These are phyloP conservation scores for Mesorhabditis spiculigera DNA, from an alignment of 2,888 invertebrate genomes.

Conservation along the genomic window DNA sequence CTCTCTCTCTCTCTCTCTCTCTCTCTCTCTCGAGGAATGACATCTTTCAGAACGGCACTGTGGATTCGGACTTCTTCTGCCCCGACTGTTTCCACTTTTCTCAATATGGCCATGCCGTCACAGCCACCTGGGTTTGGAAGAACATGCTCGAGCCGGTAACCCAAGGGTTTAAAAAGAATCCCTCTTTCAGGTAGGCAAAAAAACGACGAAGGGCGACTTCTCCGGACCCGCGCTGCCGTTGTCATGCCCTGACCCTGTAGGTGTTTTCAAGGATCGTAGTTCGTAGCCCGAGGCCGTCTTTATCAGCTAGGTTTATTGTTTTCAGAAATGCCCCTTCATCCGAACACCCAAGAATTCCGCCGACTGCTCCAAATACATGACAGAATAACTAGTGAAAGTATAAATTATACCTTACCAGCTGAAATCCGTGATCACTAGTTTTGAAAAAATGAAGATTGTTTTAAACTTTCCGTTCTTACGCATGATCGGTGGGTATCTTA, in stretches of 20 bases:
- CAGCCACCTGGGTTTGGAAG: conserved; percentile 42
- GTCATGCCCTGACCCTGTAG: conserved; percentile 39
- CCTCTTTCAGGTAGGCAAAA: conserved; percentile 13
- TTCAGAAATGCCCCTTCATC: conserved; percentile 41
- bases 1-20: too few relatives aligned
- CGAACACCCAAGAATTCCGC: conserved; percentile 34
- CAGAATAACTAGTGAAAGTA: background rate
- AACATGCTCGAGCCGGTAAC: conserved; percentile 42
- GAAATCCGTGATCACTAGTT: too few relatives aligned
- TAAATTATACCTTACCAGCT: too few relatives aligned
- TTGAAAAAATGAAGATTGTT: too few relatives aligned
- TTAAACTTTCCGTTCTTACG: too few relatives aligned
- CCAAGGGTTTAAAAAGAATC: too few relatives aligned
- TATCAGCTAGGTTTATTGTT: background rate
- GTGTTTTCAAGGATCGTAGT: conserved; percentile 3
- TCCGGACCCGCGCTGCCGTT: conserved; percentile 27
- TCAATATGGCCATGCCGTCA: conserved; percentile 43
- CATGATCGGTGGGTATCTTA: too few relatives aligned
- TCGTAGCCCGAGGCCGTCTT: background rate
- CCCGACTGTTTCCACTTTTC: conserved; percentile 54
- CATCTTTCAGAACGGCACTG: conserved; percentile 22
- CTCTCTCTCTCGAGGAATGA: too few relatives aligned
- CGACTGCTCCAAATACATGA: conserved; percentile 37
- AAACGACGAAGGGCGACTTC: conserved; percentile 35
- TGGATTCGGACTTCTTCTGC: conserved; percentile 33